Conservation (phyloP, 2,113 vertebrate genomes). For the Ciconia boyciana region DNA sequence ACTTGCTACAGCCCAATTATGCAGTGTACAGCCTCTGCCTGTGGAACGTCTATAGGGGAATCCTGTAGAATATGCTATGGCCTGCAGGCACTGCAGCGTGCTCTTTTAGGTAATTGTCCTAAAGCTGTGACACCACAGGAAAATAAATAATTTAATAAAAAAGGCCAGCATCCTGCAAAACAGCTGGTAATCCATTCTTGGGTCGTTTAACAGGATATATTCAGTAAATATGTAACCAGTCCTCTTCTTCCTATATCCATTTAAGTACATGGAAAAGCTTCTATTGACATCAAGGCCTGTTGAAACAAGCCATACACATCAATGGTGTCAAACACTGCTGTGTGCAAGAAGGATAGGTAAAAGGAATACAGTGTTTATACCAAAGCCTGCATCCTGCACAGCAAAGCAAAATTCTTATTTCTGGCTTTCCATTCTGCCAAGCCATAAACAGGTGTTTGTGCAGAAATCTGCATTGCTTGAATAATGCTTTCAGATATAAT, state of each 20-base stretch:
- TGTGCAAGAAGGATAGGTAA: background rate
- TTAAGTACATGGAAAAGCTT: background rate
- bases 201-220: background rate
- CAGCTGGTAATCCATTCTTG: background rate
- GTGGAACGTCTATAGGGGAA: background rate
- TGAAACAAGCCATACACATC: background rate
- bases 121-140: background rate
- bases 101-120: background rate
- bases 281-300: background rate
- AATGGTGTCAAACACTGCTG: background rate
- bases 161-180: background rate
- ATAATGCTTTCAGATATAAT: background rate
- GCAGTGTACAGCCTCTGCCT: background rate
- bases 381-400: background rate
- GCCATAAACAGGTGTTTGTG: background rate
- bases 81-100: background rate
- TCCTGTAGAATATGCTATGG: background rate
- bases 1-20: background rate
- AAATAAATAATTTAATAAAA: conserved; percentile 24
- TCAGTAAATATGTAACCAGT: background rate
- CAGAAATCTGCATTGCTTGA: background rate
- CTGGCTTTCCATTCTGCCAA: background rate
- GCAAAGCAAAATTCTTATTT: background rate
- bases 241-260: background rate
- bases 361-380: background rate